A percentile compares a stretch with the other conserved stretches of the same genome.
These are phyloP conservation scores for Pipistrellus kuhlii DNA, from an alignment of 2,797 vertebrate genomes.

Conservation along the genomic window DNA sequence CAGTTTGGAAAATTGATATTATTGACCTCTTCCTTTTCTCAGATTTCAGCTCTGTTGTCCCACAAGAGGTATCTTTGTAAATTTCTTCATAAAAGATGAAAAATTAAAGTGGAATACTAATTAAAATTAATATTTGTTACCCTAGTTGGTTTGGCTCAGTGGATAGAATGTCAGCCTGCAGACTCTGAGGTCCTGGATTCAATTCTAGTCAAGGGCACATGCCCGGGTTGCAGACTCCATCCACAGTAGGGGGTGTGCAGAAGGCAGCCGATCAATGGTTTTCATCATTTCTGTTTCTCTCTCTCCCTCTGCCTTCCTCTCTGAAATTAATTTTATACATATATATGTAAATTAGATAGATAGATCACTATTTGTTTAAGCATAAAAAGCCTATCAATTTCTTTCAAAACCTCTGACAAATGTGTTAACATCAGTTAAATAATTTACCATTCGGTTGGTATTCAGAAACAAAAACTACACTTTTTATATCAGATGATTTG, in stretches of 20 bases:
- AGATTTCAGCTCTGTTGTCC: neutral
- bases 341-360: too few relatives aligned
- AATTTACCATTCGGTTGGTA: neutral
- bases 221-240: too few relatives aligned
- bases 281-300: too few relatives aligned
- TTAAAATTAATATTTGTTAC: neutral
- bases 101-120: neutral
- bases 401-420: neutral
- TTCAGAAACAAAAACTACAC: neutral
- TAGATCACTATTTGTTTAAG: neutral
- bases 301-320: too few relatives aligned
- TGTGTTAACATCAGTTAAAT: neutral
- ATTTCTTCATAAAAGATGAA: neutral
- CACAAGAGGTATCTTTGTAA: neutral
- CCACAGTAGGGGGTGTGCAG: too few relatives aligned
- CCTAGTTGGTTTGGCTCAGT: too few relatives aligned
- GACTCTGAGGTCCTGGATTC: too few relatives aligned
- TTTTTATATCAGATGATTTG: neutral
- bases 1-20: neutral
- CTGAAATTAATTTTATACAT: too few relatives aligned
- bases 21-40: neutral
- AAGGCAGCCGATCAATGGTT: too few relatives aligned
- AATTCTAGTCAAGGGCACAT: too few relatives aligned
- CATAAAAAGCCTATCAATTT: neutral
- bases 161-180: too few relatives aligned